A percentile compares a stretch with the other conserved stretches of the same genome.
phyloP scores from a whole-genome alignment of 2,797 vertebrate genomes.

The Megalops cyprinoides region DNA sequence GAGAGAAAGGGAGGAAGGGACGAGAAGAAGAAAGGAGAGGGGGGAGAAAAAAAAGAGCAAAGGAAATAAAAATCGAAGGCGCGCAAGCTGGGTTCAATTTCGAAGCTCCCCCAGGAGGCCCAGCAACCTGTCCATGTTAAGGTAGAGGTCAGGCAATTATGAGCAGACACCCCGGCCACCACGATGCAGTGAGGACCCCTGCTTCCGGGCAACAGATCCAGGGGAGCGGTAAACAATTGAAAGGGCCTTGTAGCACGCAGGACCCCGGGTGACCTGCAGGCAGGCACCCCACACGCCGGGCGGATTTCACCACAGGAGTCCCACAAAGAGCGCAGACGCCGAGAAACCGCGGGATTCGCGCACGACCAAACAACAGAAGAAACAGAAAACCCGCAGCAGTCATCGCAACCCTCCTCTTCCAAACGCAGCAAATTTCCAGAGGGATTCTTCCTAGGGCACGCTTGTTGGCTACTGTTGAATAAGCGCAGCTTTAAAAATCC shows the following conservation, averaged over 20 bases:
- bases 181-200: background rate
- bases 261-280: conserved; percentile 70
- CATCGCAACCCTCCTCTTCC: background rate
- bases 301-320: background rate
- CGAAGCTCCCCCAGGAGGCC: conserved; percentile 77
- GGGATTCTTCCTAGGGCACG: background rate
- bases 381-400: background rate
- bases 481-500: conserved; percentile 6
- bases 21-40: background rate
- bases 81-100: conserved; percentile 82
- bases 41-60: conserved; percentile 23
- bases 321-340: background rate
- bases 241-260: conserved; percentile 67
- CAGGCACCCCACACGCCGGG: conserved; percentile 42
- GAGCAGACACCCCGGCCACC: conserved; percentile 63
- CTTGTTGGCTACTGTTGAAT: background rate
- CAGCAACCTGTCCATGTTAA: conserved; percentile 76
- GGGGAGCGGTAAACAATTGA: conserved; percentile 59
- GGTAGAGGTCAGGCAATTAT: conserved; percentile 77
- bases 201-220: conserved; percentile 64
- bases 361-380: background rate
- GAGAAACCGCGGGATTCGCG: background rate
- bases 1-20: conserved; percentile 36
- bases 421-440: background rate
- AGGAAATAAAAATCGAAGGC: conserved; percentile 73